Evolutionary conservation across 2,797 vertebrate genomes (phyloP).

Genomic region (Sebastes umbrosus): DNA sequence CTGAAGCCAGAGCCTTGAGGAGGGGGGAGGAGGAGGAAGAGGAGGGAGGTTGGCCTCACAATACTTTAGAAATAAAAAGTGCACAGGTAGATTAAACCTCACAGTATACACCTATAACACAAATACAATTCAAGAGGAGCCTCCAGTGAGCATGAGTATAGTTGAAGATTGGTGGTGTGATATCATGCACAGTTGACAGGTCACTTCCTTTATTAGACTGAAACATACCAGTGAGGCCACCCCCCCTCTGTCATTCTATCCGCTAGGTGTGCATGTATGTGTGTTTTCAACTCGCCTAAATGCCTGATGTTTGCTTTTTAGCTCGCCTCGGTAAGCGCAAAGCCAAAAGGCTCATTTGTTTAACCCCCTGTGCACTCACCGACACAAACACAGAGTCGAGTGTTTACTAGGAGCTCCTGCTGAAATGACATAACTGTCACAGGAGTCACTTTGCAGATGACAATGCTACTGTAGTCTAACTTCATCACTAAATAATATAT

Average conservation of each 20-base stretch:
- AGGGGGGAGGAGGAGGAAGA: neutral
- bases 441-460: neutral
- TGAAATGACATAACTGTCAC: conserved; percentile 1
- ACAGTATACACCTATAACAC: neutral
- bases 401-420: conserved; percentile 1
- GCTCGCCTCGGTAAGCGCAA: conserved; percentile 40
- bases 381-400: neutral
- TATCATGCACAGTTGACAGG: conserved; percentile 36
- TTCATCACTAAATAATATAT: neutral
- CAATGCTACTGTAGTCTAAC: neutral
- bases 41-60: neutral
- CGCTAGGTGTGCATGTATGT: neutral
- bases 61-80: conserved; percentile 23
- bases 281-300: conserved; percentile 32
- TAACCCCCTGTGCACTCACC: neutral
- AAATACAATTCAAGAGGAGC: neutral
- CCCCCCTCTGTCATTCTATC: conserved; percentile 23
- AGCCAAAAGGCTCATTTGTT: conserved; percentile 35
- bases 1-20: conserved; percentile 28
- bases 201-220: conserved; percentile 35
- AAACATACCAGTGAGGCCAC: conserved; percentile 39
- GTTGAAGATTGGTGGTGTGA: conserved; percentile 14
- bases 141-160: neutral
- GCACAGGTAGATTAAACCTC: conserved; percentile 16
- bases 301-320: conserved; percentile 50